Conservation (phyloP, 2,888 invertebrate genomes). For the Sisyra terminalis region DNA sequence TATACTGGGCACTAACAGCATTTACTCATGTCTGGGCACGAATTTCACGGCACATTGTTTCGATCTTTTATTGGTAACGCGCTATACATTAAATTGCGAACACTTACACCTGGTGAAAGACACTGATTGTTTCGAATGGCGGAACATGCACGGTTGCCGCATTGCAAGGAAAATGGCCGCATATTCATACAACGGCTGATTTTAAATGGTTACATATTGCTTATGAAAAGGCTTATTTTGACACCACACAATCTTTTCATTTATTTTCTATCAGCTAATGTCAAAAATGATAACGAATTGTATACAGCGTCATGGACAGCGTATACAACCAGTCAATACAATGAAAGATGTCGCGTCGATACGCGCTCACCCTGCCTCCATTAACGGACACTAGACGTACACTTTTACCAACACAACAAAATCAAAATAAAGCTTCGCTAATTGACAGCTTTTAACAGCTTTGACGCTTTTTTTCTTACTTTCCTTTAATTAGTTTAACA, state of each 20-base stretch:
- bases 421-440: constrained; percentile 22
- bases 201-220: constrained; percentile 15
- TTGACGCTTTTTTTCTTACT: too few species aligned
- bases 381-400: constrained; percentile 25
- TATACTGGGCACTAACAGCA: constrained; percentile 8
- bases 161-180: constrained; percentile 58
- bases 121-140: constrained; percentile 55
- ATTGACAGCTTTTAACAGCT: constrained; percentile 22
- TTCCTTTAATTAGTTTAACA: too few species aligned
- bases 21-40: constrained; percentile 10
- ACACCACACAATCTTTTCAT: constrained; percentile 32
- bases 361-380: constrained; percentile 39
- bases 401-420: constrained; percentile 10
- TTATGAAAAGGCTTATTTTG: constrained; percentile 28
- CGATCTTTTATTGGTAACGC: constrained; percentile 32
- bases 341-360: constrained; percentile 53
- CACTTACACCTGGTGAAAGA: constrained; percentile 44
- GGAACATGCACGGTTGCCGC: constrained; percentile 56
- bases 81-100: constrained; percentile 34
- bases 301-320: constrained; percentile 44
- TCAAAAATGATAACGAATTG: constrained; percentile 36
- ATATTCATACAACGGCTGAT: constrained; percentile 27
- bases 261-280: constrained; percentile 33
- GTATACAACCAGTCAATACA: constrained; percentile 51
- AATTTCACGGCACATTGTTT: constrained; percentile 22